Conservation (phyloP, 2,113 vertebrate genomes). For the Clarias magur region DNA sequence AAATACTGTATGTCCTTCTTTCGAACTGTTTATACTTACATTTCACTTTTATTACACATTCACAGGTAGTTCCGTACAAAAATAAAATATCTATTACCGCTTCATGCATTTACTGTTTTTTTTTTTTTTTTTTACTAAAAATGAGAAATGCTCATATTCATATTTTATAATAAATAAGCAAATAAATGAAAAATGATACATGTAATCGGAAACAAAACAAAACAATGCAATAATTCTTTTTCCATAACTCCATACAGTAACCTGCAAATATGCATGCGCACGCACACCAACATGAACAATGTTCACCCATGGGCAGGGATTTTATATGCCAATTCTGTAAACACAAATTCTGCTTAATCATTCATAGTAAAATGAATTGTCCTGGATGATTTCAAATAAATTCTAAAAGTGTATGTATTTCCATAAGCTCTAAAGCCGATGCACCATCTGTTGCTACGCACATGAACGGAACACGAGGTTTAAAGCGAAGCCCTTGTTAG, state of each 20-base stretch:
- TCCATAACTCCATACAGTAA: not conserved
- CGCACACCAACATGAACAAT: not conserved
- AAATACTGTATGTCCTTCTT: no score
- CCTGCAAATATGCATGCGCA: not conserved
- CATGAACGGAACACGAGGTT: not conserved
- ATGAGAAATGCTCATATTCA: no score
- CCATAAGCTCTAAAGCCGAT: not conserved
- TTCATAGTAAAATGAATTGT: not conserved
- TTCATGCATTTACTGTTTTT: no score
- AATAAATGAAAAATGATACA: not conserved
- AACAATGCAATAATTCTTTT: no score
- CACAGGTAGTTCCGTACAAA: no score
- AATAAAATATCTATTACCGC: no score
- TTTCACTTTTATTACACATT: no score
- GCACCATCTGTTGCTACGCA: not conserved
- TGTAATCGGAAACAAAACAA: not conserved
- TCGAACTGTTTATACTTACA: no score
- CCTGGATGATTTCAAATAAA: not conserved
- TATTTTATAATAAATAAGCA: not conserved
- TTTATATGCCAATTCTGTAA: not conserved
- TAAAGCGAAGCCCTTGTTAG: constrained; percentile 6
- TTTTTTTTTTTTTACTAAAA: no score
- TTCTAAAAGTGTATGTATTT: not conserved
- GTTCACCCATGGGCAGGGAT: not conserved
- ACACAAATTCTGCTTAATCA: not conserved